Evolutionary conservation across 2,113 vertebrate genomes (phyloP).

Genomic region (Pseudois nayaur): DNA sequence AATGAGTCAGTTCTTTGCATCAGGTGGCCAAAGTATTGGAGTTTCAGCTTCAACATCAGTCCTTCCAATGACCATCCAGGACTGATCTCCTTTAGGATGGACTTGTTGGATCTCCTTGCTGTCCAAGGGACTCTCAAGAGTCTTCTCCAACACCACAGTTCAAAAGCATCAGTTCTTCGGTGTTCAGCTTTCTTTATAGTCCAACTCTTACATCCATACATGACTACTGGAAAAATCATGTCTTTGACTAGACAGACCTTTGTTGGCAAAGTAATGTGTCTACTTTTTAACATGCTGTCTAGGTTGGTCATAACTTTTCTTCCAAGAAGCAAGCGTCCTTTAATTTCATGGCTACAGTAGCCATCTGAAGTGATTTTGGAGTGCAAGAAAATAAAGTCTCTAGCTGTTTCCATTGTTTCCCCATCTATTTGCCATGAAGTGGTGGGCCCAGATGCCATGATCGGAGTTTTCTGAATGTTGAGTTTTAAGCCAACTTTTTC

Average conservation of each 20-base stretch:
- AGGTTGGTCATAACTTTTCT: background rate
- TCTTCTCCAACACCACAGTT: background rate
- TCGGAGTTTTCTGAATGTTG: background rate
- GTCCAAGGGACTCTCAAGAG: background rate
- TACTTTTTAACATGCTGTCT: background rate
- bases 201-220: background rate
- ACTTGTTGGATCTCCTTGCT: background rate
- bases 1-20: background rate
- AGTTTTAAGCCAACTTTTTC: background rate
- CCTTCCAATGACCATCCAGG: background rate
- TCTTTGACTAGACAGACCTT: background rate
- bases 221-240: background rate
- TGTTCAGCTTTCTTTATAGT: background rate
- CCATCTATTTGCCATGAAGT: background rate
- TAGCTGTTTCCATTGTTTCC: background rate
- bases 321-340: background rate
- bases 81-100: background rate
- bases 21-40: background rate
- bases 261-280: background rate
- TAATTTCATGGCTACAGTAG: background rate
- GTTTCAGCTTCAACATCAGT: background rate
- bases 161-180: background rate
- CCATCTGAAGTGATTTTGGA: background rate
- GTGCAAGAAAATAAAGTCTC: background rate
- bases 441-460: background rate